phyloP scores from a whole-genome alignment of 2,888 invertebrate genomes.

The Micropterix aruncella region DNA sequence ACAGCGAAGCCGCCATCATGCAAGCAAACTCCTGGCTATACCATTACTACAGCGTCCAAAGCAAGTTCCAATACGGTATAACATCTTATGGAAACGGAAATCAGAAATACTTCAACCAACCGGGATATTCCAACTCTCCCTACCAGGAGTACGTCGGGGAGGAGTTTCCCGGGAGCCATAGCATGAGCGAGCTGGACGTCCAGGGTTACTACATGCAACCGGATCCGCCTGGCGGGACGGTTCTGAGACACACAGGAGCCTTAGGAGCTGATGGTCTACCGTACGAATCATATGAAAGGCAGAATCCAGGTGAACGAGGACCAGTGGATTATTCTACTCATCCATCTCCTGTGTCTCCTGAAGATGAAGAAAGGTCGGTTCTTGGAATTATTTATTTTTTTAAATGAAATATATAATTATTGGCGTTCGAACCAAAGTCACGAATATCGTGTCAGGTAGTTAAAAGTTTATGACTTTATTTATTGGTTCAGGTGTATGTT shows the following conservation, averaged over 20 bases:
- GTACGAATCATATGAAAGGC: constrained; percentile 26
- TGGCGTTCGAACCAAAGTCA: too few relatives aligned
- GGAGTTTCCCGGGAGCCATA: constrained; percentile 1
- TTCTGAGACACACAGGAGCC: background rate
- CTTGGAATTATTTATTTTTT: too few relatives aligned
- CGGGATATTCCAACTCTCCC: constrained; percentile 8
- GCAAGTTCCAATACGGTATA: constrained; percentile 79
- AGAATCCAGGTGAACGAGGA: constrained; percentile 27
- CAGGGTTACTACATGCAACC: background rate
- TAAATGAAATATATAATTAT: too few relatives aligned
- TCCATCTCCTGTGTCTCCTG: constrained; percentile 34
- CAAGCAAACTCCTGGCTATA: constrained; percentile 88
- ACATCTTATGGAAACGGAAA: constrained; percentile 54
- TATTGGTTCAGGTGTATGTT: too few relatives aligned
- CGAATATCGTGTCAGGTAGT: too few relatives aligned
- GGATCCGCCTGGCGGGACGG: background rate
- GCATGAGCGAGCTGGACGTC: background rate
- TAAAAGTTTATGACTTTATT: too few relatives aligned
- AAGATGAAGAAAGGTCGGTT: constrained; percentile 33
- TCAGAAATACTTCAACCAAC: constrained; percentile 26
- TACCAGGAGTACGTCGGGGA: constrained; percentile 10
- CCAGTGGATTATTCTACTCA: constrained; percentile 38
- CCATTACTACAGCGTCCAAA: constrained; percentile 87
- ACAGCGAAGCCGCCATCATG: constrained; percentile 90
- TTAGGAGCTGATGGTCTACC: constrained; percentile 17